Base-by-base conservation (phyloP, 2,113 vertebrate species). In the Atractosteus spatula region DNA sequence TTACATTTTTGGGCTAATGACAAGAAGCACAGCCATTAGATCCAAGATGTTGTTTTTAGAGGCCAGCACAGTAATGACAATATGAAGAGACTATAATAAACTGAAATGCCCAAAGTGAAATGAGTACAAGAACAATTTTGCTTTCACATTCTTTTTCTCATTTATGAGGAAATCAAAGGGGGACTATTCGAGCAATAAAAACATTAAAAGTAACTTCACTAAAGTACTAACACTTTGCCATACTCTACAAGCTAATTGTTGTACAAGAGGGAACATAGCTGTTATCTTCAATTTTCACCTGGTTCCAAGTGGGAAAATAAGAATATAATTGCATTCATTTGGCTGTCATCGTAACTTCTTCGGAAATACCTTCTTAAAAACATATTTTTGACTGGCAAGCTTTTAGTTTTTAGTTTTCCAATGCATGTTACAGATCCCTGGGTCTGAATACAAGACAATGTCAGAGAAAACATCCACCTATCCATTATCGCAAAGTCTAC, bases 291-390 rank as follows among this genome's bases (percentile, higher is more conserved):
- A 87, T 90, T 89, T 88, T 86, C 82, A 84, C 79, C 86, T 76
- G 85, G 84, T 59, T 73, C 86, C 75, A 8, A 88, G 90, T 91
- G 91, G 91, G 87, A 92, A 92, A 92, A 93, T 88, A 89, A 88
- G 91, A 84, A 88, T 89, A 89, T 92, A 93, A 93, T 93, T 92
- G 82, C 88, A 3, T 91, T 91, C 91, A 92, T 93, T 94, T 93
- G 88, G 90, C 91, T 92, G 89, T 94, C 92, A 92, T 86, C 84
- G 89, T 92, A 89, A 91, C 87, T 89, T 91, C 89, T 92, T 91
- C 87, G 91, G 89, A 91, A 92, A 90, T 86, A 83, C n/a, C 8
- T 73, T 44, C 44, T 65, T 62, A 41, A 84, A 88, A 89, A 87
- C 88, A 90, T 92, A 86, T 93, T 90, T 89, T 86, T 85, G 89